Evolutionary conservation across 2,113 vertebrate species (phyloP).

Genomic region (Melanerpes aurifrons): DNA sequence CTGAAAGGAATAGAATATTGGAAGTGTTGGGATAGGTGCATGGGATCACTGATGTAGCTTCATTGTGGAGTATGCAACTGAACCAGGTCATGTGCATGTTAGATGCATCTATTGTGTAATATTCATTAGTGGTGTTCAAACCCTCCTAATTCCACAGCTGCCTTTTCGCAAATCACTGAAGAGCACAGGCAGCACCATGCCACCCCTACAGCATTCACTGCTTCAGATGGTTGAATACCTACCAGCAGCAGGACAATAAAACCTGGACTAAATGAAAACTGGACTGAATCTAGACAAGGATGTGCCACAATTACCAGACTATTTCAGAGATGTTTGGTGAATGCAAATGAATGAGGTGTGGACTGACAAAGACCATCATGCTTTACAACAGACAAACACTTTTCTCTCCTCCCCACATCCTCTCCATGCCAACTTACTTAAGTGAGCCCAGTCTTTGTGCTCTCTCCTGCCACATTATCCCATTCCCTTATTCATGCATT

Average conservation of each 20-base stretch:
- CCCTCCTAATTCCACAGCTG: not conserved
- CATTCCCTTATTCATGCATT: not conserved
- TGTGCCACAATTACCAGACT: not conserved
- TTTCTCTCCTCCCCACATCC: not conserved
- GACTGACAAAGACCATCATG: not conserved
- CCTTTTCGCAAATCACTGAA: not conserved
- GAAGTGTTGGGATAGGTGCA: not conserved
- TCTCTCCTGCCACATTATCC: not conserved
- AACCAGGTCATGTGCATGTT: not conserved
- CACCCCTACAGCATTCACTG: not conserved
- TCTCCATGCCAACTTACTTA: not conserved
- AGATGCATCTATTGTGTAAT: not conserved
- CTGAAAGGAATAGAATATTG: not conserved
- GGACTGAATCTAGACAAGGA: not conserved
- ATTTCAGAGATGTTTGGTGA: not conserved
- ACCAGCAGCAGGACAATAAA: not conserved
- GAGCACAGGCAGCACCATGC: rapidly evolving
- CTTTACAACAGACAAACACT: not conserved
- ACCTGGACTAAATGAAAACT: not conserved
- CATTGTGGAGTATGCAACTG: not conserved
- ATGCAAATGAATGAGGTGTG: not conserved
- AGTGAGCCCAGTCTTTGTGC: not conserved
- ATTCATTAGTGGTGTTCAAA: not conserved
- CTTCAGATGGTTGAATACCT: not conserved
- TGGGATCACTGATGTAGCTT: not conserved